A percentile compares a stretch with the other conserved stretches of the same genome.
Evolutionary conservation across 2,113 vertebrate genomes (phyloP).

Genomic region (Motacilla alba): DNA sequence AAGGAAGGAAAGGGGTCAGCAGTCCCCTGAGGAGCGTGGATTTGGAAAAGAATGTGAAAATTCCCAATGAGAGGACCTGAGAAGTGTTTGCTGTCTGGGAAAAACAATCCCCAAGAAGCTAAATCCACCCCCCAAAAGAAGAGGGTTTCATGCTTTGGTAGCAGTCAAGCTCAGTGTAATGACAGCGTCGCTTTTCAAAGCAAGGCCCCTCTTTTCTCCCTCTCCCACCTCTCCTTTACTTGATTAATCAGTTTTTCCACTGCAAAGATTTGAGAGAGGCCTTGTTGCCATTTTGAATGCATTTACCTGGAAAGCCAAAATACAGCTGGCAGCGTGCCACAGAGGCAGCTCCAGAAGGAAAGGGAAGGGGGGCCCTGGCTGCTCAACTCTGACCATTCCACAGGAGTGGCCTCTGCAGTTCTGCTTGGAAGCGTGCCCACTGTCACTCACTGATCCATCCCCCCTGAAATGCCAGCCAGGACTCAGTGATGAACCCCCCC

Average conservation of each 20-base stretch:
- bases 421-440: neutral
- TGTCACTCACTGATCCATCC: neutral
- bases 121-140: neutral
- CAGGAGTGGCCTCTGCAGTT: neutral
- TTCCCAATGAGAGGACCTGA: neutral
- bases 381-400: neutral
- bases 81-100: neutral
- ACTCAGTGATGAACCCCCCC: accelerated
- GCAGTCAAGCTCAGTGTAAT: neutral
- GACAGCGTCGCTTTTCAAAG: neutral
- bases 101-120: neutral
- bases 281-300: neutral
- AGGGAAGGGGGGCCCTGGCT: accelerated
- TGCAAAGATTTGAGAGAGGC: neutral
- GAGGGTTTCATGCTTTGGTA: neutral
- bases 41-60: neutral
- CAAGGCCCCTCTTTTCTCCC: neutral
- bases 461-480: neutral
- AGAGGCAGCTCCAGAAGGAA: neutral
- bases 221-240: neutral
- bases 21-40: neutral
- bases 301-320: neutral
- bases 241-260: neutral
- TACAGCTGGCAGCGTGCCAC: neutral
- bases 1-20: neutral